These are phyloP conservation scores for Cryptocephalus primarius DNA, from an alignment of 2,888 invertebrate genomes.

Conservation along the genomic window DNA sequence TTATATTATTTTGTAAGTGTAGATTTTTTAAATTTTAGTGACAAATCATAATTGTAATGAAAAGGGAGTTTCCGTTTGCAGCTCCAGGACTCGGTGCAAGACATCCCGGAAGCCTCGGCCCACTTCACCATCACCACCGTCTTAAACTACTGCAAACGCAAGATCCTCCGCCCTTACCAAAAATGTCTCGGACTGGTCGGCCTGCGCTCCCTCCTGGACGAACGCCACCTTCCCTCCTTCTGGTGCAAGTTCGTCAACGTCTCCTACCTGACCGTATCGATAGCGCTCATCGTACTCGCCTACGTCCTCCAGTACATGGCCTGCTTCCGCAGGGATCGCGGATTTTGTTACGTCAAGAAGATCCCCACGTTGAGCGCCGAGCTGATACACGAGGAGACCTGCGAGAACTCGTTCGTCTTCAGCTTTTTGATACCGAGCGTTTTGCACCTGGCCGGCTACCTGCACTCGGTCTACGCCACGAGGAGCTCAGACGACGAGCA, in stretches of 20 bases:
- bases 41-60: too few relatives aligned
- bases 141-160: constrained; percentile 70
- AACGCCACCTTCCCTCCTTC: constrained; percentile 48
- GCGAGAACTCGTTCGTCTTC: constrained; percentile 60
- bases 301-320: constrained; percentile 70
- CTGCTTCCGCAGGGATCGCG: constrained; percentile 62
- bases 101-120: constrained; percentile 36
- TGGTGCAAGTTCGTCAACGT: constrained; percentile 52
- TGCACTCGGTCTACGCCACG: constrained; percentile 63
- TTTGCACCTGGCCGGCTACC: constrained; percentile 60
- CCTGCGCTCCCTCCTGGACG: constrained; percentile 55
- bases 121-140: constrained; percentile 67
- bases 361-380: constrained; percentile 6
- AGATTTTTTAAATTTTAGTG: too few relatives aligned
- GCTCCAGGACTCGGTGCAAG: constrained; percentile 16
- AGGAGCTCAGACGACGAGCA: constrained; percentile 72
- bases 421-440: constrained; percentile 63
- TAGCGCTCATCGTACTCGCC: constrained; percentile 34
- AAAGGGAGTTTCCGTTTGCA: too few relatives aligned
- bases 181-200: constrained; percentile 65
- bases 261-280: constrained; percentile 47
- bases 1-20: too few relatives aligned
- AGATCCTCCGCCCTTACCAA: constrained; percentile 69
- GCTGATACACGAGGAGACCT: constrained; percentile 46
- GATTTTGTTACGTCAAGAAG: constrained; percentile 50